Percentiles rank a stretch among this genome's conserved stretches.
Conservation (phyloP, 2,797 vertebrate species). For the Danio tinwini region DNA sequence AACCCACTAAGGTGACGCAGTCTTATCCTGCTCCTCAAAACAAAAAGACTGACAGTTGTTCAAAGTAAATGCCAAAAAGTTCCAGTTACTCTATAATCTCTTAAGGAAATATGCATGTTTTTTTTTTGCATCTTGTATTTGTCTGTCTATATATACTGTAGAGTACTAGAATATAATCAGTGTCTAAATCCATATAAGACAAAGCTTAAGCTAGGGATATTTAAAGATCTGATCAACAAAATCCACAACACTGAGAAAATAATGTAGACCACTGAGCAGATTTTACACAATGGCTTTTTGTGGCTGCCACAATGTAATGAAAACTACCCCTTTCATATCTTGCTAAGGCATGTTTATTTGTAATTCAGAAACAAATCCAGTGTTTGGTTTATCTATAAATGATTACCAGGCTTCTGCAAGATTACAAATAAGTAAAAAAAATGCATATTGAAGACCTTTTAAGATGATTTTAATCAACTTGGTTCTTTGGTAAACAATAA, state of each 20-base stretch:
- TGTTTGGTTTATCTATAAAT: not conserved
- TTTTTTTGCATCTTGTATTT: not conserved
- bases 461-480: no score
- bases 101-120: not conserved
- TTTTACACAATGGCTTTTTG: conserved; percentile 4
- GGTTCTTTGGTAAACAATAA: no score
- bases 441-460: not conserved
- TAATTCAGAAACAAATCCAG: conserved; percentile 8
- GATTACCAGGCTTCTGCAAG: not conserved
- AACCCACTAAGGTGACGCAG: conserved; percentile 52
- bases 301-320: not conserved
- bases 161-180: conserved; percentile 19
- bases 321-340: not conserved
- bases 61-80: conserved; percentile 43
- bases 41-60: conserved; percentile 49
- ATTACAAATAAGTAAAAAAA: not conserved
- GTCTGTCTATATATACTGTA: not conserved
- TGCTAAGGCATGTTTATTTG: not conserved
- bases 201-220: conserved; percentile 22
- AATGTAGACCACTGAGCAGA: not conserved
- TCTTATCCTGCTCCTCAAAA: conserved; percentile 42
- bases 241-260: not conserved
- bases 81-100: conserved; percentile 51
- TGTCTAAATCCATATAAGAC: conserved; percentile 30
- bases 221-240: conserved; percentile 30